Conservation (phyloP, 2,888 invertebrate species). For the Antitype chi region DNA sequence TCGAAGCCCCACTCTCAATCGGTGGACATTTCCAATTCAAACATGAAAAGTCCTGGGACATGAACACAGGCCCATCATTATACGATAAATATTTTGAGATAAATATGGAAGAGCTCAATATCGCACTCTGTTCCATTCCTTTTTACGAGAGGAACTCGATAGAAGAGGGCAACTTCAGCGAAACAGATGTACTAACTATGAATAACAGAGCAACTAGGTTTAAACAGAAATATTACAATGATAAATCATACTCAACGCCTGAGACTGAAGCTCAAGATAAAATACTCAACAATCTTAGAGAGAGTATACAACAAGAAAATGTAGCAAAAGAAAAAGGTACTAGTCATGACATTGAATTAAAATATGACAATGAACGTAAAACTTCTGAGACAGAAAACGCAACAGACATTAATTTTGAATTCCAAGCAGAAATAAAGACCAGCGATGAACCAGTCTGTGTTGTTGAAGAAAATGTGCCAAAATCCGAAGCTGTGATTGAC, state of each 20-base stretch:
- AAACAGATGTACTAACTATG: constrained; percentile 83
- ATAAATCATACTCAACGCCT: constrained; percentile 79
- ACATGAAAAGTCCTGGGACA: constrained; percentile 88
- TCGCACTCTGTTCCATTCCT: constrained; percentile 83
- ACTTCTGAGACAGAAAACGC: constrained; percentile 26
- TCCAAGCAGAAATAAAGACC: constrained; percentile 25
- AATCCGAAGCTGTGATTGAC: not conserved
- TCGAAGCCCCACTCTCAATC: constrained; percentile 81
- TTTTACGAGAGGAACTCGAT: constrained; percentile 85
- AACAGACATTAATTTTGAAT: constrained; percentile 31
- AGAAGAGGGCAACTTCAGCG: constrained; percentile 77
- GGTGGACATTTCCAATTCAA: constrained; percentile 90
- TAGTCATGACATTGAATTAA: constrained; percentile 49
- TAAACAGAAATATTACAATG: constrained; percentile 85
- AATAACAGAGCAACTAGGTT: constrained; percentile 82
- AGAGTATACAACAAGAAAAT: constrained; percentile 60
- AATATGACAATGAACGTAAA: constrained; percentile 29
- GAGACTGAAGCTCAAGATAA: constrained; percentile 80
- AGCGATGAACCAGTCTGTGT: not conserved
- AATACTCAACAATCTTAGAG: constrained; percentile 70
- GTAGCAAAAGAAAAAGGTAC: constrained; percentile 37
- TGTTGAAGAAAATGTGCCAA: constrained; percentile 13
- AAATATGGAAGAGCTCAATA: constrained; percentile 81
- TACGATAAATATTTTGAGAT: constrained; percentile 88
- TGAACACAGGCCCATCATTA: constrained; percentile 78